phyloP scores from a whole-genome alignment of 2,888 invertebrate genomes.

The Heliconius sara region DNA sequence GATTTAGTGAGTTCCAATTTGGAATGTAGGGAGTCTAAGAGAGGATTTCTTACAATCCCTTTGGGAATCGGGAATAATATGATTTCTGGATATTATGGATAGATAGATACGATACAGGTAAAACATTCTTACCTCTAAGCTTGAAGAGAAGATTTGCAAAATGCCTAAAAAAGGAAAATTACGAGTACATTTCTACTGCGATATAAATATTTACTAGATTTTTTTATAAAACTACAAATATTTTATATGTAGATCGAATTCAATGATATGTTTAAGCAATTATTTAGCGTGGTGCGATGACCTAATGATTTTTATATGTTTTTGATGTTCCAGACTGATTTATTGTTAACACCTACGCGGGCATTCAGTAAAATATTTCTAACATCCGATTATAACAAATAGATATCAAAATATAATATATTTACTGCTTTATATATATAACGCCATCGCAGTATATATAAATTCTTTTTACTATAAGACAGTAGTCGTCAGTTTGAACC shows the following conservation, averaged over 20 bases:
- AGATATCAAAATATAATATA: not conserved
- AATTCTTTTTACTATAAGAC: no score
- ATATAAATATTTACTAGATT: not conserved
- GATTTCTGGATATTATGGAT: no score
- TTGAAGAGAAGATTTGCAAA: no score
- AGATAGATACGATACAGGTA: no score
- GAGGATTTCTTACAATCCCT: no score
- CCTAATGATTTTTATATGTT: conserved; percentile 16
- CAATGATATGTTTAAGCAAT: not conserved
- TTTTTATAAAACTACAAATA: not conserved
- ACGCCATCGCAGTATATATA: not conserved
- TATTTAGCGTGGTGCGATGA: conserved; percentile 28
- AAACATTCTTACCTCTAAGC: no score
- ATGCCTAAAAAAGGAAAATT: no score
- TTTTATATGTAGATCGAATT: not conserved
- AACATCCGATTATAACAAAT: not conserved
- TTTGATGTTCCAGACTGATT: conserved; percentile 20
- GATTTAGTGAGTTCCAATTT: no score
- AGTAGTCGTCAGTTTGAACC: no score
- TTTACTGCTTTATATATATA: not conserved
- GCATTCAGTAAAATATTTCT: not conserved
- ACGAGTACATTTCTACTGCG: no score
- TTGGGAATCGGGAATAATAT: no score
- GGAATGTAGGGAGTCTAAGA: no score
- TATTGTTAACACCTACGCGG: conserved; percentile 13